Evolutionary conservation across 2,113 vertebrate genomes (phyloP), one percentile per base, ranked within the genome.

Genomic region (Microcebus murinus): DNA sequence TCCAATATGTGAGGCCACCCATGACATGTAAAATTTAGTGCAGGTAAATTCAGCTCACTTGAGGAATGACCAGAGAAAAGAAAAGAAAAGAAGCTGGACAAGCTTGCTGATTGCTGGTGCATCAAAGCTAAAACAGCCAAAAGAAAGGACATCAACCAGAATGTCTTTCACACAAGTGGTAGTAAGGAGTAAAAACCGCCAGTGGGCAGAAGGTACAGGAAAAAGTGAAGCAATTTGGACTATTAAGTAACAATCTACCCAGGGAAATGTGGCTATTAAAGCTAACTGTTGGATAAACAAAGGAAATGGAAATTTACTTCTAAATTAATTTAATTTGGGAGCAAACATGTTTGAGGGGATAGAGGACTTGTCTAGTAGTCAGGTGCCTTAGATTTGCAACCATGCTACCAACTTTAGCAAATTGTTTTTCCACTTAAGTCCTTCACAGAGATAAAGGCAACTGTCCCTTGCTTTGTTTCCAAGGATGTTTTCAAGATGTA

Each of bases 11-110:
- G 93, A 97, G 86, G 79, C 73, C 89, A 97, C 52, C n/a, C 67
- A 96, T 76, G 94, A 79, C 79, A 83, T 74, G 73, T 52, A 95
- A 96, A 94, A 98, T 87, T 95, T 93, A 88, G 95, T 93, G 34
- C 36, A 94, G 68, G 68, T 95, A 96, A 96, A 86, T 86, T 81
- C 83, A 95, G 25, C 34, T 96, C 31, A 93, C 8, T 87, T 0
- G 13, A 88, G 17, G 42, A 85, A 94, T 87, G 34, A 68, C 36
- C 6, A 94, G n/a, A 52, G 42, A 29, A 87, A 84, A 87, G 27
- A 84, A 70, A 7, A 57, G 5, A 42, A 93, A 93, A 67, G 27
- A 92, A 82, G 13, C 12, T 77, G 17, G 74, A 85, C 29, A 87
- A 81, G 14, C 4, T 23, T 15, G 5, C 3, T 88, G n/a, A 91